Evolutionary conservation across 1,140 invertebrate species (phyloP).

Genomic region (Bombus haemorrhoidalis): DNA sequence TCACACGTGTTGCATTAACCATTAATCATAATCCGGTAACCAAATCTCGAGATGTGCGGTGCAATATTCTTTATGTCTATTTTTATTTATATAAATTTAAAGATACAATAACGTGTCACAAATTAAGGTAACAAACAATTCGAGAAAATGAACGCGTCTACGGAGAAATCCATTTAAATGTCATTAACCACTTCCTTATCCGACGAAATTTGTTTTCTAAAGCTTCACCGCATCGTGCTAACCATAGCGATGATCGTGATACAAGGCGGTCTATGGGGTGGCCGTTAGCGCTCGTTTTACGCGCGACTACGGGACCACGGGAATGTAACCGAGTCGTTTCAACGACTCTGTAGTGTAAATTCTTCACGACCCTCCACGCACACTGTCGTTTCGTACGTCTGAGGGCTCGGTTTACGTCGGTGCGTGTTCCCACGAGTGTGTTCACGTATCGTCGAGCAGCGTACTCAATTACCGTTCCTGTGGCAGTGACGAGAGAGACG

Average conservation of each 20-base stretch:
- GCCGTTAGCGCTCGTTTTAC: constrained; percentile 46
- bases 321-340: constrained; percentile 53
- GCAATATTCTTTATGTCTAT: too few species aligned
- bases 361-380: constrained; percentile 39
- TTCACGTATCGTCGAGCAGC: constrained; percentile 15
- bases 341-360: constrained; percentile 52
- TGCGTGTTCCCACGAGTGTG: constrained; percentile 6
- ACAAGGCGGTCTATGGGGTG: neutral
- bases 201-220: neutral
- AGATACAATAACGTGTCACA: too few species aligned
- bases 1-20: too few species aligned
- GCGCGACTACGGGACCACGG: constrained; percentile 40
- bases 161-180: neutral
- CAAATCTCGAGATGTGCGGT: too few species aligned
- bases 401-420: constrained; percentile 20
- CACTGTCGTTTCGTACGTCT: constrained; percentile 22
- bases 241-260: neutral
- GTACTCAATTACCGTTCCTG: constrained; percentile 33
- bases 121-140: too few species aligned
- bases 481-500: constrained; percentile 5
- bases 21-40: too few species aligned
- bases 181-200: neutral
- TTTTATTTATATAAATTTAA: too few species aligned
- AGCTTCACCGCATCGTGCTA: neutral
- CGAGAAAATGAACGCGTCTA: neutral